A percentile compares a stretch with the other conserved stretches of the same genome.
phyloP scores from a whole-genome alignment of 2,797 vertebrate genomes.

The Toxotes lorentzi region DNA sequence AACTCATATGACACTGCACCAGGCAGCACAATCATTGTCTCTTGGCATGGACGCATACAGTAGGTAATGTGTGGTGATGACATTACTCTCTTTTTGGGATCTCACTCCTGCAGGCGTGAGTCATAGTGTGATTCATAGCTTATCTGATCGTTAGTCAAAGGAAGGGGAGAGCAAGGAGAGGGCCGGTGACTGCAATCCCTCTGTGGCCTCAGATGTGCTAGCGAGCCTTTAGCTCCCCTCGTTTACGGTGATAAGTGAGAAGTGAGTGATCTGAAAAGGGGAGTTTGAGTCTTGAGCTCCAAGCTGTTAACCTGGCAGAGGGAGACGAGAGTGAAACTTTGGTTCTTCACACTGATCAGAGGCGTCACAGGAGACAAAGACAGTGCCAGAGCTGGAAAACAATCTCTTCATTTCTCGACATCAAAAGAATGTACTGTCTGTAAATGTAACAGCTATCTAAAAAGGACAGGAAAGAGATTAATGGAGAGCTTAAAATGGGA shows the following conservation, averaged over 20 bases:
- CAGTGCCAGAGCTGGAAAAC: slow-evolving; percentile 45
- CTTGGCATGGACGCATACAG: slow-evolving; percentile 13
- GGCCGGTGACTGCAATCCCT: slow-evolving; percentile 21
- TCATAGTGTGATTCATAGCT: slow-evolving; percentile 42
- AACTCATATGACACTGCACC: slow-evolving; percentile 13
- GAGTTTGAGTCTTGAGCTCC: slow-evolving; percentile 40
- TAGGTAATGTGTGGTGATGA: slow-evolving; percentile 2
- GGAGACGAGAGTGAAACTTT: slow-evolving; percentile 10
- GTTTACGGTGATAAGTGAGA: slow-evolving; percentile 18
- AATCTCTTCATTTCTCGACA: slow-evolving; percentile 54
- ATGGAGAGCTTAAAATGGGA: slow-evolving; percentile 58
- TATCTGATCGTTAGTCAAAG: slow-evolving; percentile 45
- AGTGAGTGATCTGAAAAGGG: slow-evolving; percentile 25
- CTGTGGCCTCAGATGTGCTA: slow-evolving; percentile 26
- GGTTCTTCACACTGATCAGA: slow-evolving; percentile 43
- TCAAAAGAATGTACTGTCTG: slow-evolving; percentile 58
- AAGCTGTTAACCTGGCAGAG: slow-evolving; percentile 54
- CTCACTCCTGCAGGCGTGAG: slow-evolving; percentile 16
- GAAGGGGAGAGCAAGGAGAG: slow-evolving; percentile 44
- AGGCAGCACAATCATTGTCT: slow-evolving; percentile 8
- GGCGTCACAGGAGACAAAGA: slow-evolving; percentile 14
- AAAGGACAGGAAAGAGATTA: slow-evolving; percentile 65
- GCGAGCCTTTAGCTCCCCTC: slow-evolving; percentile 9
- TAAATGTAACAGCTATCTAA: slow-evolving; percentile 46
- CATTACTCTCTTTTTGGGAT: slow-evolving; percentile 32